phyloP scores from a whole-genome alignment of 2,888 invertebrate genomes.

The Sympetrum striolatum region DNA sequence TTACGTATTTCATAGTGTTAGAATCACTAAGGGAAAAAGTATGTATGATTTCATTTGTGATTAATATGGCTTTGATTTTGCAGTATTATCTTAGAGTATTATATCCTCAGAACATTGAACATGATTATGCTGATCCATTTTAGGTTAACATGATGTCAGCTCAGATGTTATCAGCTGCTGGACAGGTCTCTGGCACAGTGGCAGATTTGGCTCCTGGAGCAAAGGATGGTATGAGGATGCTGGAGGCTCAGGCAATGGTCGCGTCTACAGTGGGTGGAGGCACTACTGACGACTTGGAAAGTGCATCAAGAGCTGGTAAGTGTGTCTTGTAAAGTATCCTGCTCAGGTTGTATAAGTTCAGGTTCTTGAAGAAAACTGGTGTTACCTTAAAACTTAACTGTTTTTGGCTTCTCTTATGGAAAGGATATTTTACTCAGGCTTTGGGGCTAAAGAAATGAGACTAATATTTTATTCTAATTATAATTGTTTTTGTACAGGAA shows the following conservation, averaged over 20 bases:
- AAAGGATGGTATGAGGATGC: conserved; percentile 86
- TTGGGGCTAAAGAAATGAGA: too few relatives aligned
- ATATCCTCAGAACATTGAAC: neutral
- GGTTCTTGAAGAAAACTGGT: too few relatives aligned
- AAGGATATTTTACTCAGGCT: too few relatives aligned
- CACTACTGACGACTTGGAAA: conserved; percentile 48
- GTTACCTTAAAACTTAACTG: too few relatives aligned
- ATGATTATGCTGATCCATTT: neutral
- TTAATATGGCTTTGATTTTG: neutral
- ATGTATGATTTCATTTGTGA: neutral
- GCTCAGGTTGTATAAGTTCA: too few relatives aligned
- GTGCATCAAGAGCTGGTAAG: neutral
- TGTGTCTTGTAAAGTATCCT: too few relatives aligned
- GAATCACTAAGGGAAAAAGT: neutral
- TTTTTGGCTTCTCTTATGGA: too few relatives aligned
- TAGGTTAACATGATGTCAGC: conserved; percentile 97
- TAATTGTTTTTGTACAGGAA: too few relatives aligned
- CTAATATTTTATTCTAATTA: too few relatives aligned
- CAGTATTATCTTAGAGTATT: neutral
- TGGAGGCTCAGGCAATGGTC: conserved; percentile 82
- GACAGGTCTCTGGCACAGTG: conserved; percentile 70
- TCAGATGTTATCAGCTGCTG: conserved; percentile 87
- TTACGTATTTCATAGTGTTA: neutral
- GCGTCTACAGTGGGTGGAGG: conserved; percentile 51
- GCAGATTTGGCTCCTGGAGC: conserved; percentile 77